These are phyloP conservation scores for Conus betulinus DNA, from an alignment of 1,140 invertebrate genomes.

Conservation along the genomic window DNA sequence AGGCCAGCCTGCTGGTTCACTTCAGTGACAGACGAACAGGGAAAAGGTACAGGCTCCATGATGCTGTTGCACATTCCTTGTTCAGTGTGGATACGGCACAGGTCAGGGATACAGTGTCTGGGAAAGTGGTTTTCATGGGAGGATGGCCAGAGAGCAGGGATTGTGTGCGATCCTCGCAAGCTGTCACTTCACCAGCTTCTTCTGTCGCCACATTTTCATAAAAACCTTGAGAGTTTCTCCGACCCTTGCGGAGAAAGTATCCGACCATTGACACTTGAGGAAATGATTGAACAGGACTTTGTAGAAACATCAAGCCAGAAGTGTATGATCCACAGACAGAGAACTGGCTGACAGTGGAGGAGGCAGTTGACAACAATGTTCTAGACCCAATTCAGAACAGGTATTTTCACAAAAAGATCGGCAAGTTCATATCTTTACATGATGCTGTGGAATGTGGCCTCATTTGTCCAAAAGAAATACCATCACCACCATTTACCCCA, in stretches of 20 bases:
- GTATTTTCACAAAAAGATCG: conserved; percentile 44
- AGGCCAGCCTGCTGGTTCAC: conserved; percentile 44
- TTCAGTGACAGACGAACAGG: conserved; percentile 55
- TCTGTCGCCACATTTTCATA: conserved; percentile 41
- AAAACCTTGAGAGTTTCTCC: conserved; percentile 39
- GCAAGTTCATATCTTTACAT: conserved; percentile 77
- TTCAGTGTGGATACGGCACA: conserved; percentile 55
- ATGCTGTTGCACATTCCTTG: conserved; percentile 48
- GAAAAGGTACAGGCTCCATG: conserved; percentile 47
- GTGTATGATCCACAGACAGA: conserved; percentile 82
- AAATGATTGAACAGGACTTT: conserved; percentile 47
- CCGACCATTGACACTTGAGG: conserved; percentile 43
- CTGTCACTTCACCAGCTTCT: conserved; percentile 44
- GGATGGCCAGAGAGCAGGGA: conserved; percentile 57
- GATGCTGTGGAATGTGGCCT: conserved; percentile 86
- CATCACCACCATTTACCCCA: neutral
- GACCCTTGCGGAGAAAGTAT: conserved; percentile 33
- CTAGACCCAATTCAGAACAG: conserved; percentile 51
- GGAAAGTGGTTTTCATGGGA: conserved; percentile 66
- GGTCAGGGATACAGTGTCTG: conserved; percentile 63
- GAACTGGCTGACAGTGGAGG: conserved; percentile 87
- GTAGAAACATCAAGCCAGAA: conserved; percentile 44
- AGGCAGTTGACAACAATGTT: conserved; percentile 81
- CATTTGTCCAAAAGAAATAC: conserved; percentile 71
- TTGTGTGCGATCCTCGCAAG: conserved; percentile 55